Base-by-base conservation (phyloP, 1,140 invertebrate species). In the Anadara kagoshimensis region DNA sequence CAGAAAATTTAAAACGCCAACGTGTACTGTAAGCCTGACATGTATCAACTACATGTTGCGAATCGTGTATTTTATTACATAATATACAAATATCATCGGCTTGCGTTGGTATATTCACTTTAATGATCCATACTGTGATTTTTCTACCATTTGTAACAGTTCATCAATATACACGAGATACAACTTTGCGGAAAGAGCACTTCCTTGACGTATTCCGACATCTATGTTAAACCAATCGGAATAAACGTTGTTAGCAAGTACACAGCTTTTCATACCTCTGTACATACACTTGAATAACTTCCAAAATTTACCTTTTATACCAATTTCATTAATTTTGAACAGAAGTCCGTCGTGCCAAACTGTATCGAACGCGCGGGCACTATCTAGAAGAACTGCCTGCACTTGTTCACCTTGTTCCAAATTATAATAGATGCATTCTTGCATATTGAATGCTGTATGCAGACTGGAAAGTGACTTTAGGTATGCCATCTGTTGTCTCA, bases 151-250 rank as follows among this genome's bases (percentile, higher is more conserved):
- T n/a, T 59, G 7, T 7, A 59, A 41, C 11, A 59, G 10, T 5
- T 59, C 26, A 41, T 59, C 43, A 7, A 59, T 59, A 18, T 41
- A 59, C 2, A 59, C 18, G n/a, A 41, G 57, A n/a, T 59, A 59
- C 11, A 59, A 36, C 16, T 59, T 59, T 41, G 57, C 26, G 8
- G 57, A 59, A 2, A 59, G 18, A 11, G 29, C 8, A 18, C 29
- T 59, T 8, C 29, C 57, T 59, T 59, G 57, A 18, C 57, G 57
- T 11, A 59, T 41, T 11, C 57, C 57, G 2, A 26, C 29, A 2
- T 57, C 54, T 10, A 57, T 22, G 18, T 57, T 26, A 26, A 57
- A 57, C 8, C 24, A 26, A 57, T 26, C 22, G 29, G 54, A 57
- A 26, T 11, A 8, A 5, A 26, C 7, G 24, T 26, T 22, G 24